Evolutionary conservation across 1,140 invertebrate species (phyloP).

Genomic region (Physella acuta): DNA sequence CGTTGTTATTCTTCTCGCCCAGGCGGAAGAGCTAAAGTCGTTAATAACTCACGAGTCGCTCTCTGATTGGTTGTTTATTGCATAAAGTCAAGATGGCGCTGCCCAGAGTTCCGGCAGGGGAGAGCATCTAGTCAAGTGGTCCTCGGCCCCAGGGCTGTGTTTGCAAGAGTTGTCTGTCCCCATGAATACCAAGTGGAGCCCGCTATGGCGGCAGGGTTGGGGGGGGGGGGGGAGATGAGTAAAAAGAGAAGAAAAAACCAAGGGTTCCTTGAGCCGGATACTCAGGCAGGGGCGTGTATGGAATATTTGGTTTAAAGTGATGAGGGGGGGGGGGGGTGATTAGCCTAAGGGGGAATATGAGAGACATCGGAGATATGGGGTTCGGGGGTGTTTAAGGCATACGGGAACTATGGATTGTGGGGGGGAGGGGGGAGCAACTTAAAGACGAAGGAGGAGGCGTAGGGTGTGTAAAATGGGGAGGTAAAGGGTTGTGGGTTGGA

Average conservation of each 20-base stretch:
- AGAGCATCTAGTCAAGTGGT: constrained; percentile 20
- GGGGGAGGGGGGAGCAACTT: too few species aligned
- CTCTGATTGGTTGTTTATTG: constrained; percentile 20
- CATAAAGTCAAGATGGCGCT: constrained; percentile 23
- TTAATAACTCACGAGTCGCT: not conserved
- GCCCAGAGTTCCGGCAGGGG: constrained; percentile 10
- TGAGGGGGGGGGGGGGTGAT: not conserved
- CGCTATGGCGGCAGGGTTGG: constrained; percentile 1
- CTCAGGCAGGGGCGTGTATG: constrained; percentile 14
- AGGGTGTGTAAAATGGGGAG: too few species aligned
- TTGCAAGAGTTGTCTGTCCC: constrained; percentile 19
- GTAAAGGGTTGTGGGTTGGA: too few species aligned
- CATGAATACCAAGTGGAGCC: constrained; percentile 16
- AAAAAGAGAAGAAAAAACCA: too few species aligned
- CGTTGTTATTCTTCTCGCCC: not conserved
- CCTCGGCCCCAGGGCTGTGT: constrained; percentile 11
- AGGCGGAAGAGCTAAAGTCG: not conserved
- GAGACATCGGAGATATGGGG: not conserved
- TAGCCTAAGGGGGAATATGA: not conserved
- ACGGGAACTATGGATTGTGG: too few species aligned
- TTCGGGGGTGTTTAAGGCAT: too few species aligned
- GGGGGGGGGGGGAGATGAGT: constrained; percentile 6
- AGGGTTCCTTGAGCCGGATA: constrained; percentile 2
- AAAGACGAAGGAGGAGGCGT: too few species aligned
- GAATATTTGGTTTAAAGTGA: constrained; percentile 11